Evolutionary conservation across 2,888 invertebrate genomes (phyloP), one percentile per base, ranked within the genome.

Genomic region (Melinaea menophilus): DNA sequence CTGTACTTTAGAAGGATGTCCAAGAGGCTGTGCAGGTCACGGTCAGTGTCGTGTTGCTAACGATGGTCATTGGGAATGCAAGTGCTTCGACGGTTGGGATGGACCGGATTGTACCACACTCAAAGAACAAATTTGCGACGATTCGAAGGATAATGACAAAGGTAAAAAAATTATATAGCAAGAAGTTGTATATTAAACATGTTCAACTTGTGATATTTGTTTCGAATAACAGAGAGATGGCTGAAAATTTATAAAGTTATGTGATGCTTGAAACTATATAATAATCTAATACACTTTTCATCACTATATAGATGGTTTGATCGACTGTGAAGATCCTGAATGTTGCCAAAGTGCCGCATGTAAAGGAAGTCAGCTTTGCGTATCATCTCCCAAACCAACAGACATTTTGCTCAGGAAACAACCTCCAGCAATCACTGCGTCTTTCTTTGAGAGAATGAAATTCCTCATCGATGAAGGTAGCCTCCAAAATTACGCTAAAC

Each of bases 381-480:
- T 98, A 5, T 96, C 97, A 0, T 96, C 98, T 0, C 97, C 98
- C 2, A 98, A 98, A 78, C 99, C 99, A 5, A 96, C 97, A 67
- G 98, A 99, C 84, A 98, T 99, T 70, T 92, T 99, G 13, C 92
- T 99, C 56, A 92, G 98, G 63, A 98, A 98, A 86, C 98, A 99
- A 81, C 98, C 99, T 0, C 98, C 98, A 2, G 97, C 97, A 34
- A 97, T 98, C 76, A 99, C 98, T 0, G 98, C 99, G 1, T 98
- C 98, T 1, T 99, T 99, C 93, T 99, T 98, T 82, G 98, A 99
- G 84, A 94, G 98, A 77, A 98, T 99, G 97, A 97, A 97, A 82
- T 99, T 99, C 92, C 93, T 99, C 71, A 98, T 99, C 72, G 99
- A 99, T 86, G 98, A 98, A 84, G 98, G 98, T 81, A 98, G 98